phyloP scores from a whole-genome alignment of 2,888 invertebrate species.

The Metacarcinus magister region DNA sequence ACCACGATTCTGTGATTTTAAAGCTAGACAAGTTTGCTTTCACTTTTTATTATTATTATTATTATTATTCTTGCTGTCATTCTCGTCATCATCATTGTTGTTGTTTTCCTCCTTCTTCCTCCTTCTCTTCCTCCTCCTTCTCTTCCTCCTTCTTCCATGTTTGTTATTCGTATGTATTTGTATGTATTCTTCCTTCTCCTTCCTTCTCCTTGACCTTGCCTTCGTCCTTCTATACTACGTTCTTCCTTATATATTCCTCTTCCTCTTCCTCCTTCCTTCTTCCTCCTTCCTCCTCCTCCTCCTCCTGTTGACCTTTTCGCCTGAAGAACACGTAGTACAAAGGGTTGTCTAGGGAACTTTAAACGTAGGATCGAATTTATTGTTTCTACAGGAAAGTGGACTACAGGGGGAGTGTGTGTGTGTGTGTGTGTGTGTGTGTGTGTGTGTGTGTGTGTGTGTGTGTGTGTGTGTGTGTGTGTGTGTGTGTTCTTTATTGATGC shows the following conservation, averaged over 20 bases:
- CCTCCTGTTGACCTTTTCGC: neutral
- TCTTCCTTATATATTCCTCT: neutral
- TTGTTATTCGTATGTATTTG: neutral
- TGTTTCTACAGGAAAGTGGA: neutral
- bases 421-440: conserved; percentile 26
- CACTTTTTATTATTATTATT: neutral
- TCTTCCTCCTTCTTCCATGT: neutral
- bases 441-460: conserved; percentile 31
- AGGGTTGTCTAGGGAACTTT: neutral
- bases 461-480: conserved; percentile 39
- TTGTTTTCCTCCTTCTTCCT: neutral
- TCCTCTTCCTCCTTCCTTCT: neutral
- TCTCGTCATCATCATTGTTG: neutral
- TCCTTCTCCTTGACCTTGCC: neutral
- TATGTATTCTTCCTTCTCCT: neutral
- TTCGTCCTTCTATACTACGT: neutral
- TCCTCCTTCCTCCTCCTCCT: neutral
- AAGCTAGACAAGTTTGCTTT: neutral
- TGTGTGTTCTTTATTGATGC: conserved; percentile 5
- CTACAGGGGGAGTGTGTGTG: neutral
- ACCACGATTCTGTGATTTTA: neutral
- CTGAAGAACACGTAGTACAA: neutral
- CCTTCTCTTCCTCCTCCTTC: neutral
- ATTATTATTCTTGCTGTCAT: neutral
- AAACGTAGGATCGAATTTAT: neutral